phyloP scores from a whole-genome alignment of 2,113 vertebrate genomes.

The Aviceda subcristata region DNA sequence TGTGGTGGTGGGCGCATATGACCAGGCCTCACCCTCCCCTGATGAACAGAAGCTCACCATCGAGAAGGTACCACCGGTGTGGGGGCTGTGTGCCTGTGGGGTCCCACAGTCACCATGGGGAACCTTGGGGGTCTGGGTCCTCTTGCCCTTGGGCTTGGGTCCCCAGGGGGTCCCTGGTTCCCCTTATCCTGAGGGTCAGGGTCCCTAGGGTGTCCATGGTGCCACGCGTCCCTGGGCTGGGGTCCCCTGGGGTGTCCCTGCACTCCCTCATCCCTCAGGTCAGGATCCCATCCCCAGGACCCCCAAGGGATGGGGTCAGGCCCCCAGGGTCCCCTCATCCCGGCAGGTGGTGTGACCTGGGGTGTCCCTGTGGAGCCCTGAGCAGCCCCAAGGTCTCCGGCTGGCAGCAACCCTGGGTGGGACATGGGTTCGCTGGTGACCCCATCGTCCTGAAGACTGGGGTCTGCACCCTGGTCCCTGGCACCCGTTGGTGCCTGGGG shows the following conservation, averaged over 20 bases:
- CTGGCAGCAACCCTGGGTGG: not conserved
- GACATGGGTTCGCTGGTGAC: not conserved
- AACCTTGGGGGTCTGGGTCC: rapidly evolving
- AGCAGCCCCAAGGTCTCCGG: not conserved
- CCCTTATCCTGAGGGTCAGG: not conserved
- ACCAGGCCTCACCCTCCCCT: slow-evolving; percentile 68
- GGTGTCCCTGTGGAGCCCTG: not conserved
- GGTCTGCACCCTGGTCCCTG: not conserved
- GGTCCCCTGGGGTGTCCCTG: not conserved
- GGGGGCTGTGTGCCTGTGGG: not conserved
- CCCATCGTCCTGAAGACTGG: no score
- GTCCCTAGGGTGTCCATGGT: rapidly evolving
- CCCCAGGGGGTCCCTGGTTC: no score
- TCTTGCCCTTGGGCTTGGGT: rapidly evolving
- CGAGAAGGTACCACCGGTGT: slow-evolving; percentile 47
- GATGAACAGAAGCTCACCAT: slow-evolving; percentile 75
- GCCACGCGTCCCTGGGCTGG: no score
- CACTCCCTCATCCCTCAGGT: not conserved
- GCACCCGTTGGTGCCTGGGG: not conserved
- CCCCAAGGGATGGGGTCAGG: no score
- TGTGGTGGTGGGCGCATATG: slow-evolving; percentile 83
- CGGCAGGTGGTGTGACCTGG: not conserved
- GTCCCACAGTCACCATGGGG: rapidly evolving
- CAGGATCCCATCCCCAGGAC: not conserved
- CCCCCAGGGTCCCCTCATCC: not conserved